These are phyloP conservation scores for Elaeidobius kamerunicus DNA, from an alignment of 2,888 invertebrate genomes.

Conservation along the genomic window DNA sequence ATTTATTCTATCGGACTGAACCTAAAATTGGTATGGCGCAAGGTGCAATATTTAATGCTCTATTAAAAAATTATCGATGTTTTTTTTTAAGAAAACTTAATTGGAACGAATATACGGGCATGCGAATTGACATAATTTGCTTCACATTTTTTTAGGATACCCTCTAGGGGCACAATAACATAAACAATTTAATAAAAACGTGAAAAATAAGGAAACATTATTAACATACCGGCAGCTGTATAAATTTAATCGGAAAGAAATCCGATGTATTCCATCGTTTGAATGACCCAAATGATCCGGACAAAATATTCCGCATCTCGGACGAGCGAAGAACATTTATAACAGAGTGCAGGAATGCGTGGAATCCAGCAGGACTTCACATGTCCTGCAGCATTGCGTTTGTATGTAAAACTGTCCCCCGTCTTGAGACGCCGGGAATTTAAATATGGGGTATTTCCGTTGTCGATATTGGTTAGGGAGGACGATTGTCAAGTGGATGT, in stretches of 20 bases:
- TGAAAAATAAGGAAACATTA: too few relatives aligned
- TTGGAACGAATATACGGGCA: too few relatives aligned
- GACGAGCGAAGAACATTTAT: conserved; percentile 21
- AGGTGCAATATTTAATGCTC: too few relatives aligned
- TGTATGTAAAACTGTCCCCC: conserved; percentile 29
- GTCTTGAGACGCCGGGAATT: conserved; percentile 21
- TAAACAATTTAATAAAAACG: neutral
- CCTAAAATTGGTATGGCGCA: neutral
- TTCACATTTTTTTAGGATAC: too few relatives aligned
- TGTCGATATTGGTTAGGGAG: conserved; percentile 12
- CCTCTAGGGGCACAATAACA: neutral
- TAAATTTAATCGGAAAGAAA: conserved; percentile 4
- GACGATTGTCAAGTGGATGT: conserved; percentile 14
- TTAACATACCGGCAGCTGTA: too few relatives aligned
- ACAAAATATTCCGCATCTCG: conserved; percentile 19
- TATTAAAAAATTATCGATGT: too few relatives aligned
- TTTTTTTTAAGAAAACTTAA: too few relatives aligned
- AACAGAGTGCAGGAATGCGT: conserved; percentile 28
- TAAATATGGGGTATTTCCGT: conserved; percentile 28
- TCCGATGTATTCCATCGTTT: conserved; percentile 7
- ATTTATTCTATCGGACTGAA: neutral
- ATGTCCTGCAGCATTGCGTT: conserved; percentile 31
- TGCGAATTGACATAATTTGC: too few relatives aligned
- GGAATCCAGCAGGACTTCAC: conserved; percentile 32
- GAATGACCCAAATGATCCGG: conserved; percentile 12